Conservation (phyloP, 1,140 invertebrate species). For the Coptotermes formosanus region DNA sequence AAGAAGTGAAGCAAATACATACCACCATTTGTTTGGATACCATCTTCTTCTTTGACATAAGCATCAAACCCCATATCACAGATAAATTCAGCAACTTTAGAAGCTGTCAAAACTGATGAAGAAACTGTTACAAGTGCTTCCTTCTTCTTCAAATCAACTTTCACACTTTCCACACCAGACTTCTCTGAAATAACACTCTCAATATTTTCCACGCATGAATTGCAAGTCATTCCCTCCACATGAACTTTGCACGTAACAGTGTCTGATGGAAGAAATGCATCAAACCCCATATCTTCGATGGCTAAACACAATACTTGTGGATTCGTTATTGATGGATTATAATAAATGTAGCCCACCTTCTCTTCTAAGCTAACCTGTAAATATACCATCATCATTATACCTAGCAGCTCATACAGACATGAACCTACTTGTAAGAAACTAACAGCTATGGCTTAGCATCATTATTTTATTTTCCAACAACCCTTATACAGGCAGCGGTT, state of each 20-base stretch:
- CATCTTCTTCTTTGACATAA: slow-evolving; percentile 47
- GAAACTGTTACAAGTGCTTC: slow-evolving; percentile 58
- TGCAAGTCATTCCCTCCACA: slow-evolving; percentile 79
- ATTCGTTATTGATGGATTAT: slow-evolving; percentile 56
- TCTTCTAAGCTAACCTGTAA: slow-evolving; percentile 61
- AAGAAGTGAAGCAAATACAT: neutral
- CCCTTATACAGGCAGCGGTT: too few relatives aligned
- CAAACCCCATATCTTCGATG: slow-evolving; percentile 82
- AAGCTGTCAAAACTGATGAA: slow-evolving; percentile 48
- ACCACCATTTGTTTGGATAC: neutral
- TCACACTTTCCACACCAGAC: slow-evolving; percentile 51
- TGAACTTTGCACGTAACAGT: slow-evolving; percentile 47
- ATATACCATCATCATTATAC: too few relatives aligned
- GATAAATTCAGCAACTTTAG: slow-evolving; percentile 60
- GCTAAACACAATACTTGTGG: slow-evolving; percentile 58
- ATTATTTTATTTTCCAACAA: too few relatives aligned
- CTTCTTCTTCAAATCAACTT: slow-evolving; percentile 44
- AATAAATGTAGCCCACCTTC: slow-evolving; percentile 65
- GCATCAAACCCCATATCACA: slow-evolving; percentile 73
- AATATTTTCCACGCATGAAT: slow-evolving; percentile 77
- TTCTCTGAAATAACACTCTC: slow-evolving; percentile 59
- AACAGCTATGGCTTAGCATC: too few relatives aligned
- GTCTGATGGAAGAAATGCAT: slow-evolving; percentile 48
- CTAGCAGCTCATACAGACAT: too few relatives aligned
- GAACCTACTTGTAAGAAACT: too few relatives aligned